A percentile compares a stretch with the other conserved stretches of the same genome.
phyloP scores from a whole-genome alignment of 2,888 invertebrate genomes.

The Thyatira batis region DNA sequence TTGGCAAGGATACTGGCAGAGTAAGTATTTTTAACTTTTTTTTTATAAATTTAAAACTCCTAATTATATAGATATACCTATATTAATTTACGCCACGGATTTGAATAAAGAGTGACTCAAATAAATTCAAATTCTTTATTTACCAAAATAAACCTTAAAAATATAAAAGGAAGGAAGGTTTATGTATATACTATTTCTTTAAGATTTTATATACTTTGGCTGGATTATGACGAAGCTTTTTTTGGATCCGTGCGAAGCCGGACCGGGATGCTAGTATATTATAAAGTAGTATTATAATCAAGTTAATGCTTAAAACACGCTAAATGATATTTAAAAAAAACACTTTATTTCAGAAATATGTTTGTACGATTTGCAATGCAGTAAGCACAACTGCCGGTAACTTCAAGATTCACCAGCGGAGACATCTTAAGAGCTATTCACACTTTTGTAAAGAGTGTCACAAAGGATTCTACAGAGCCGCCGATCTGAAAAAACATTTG shows the following conservation, averaged over 20 bases:
- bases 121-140: too few relatives aligned
- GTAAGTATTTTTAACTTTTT: slow-evolving; percentile 20
- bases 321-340: not conserved
- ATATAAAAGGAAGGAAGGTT: too few relatives aligned
- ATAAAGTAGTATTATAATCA: not conserved
- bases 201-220: too few relatives aligned
- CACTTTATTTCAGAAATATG: slow-evolving; percentile 24
- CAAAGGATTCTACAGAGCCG: not conserved
- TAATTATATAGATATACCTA: too few relatives aligned
- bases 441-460: not conserved
- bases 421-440: not conserved
- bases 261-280: too few relatives aligned
- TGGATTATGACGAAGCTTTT: too few relatives aligned
- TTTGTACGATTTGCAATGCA: not conserved
- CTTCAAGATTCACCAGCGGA: not conserved
- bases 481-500: not conserved
- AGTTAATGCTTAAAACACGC: not conserved
- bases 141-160: too few relatives aligned
- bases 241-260: too few relatives aligned
- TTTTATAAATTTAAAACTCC: too few relatives aligned
- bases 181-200: too few relatives aligned
- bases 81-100: too few relatives aligned
- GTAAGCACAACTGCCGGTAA: not conserved
- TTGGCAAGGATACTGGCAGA: slow-evolving; percentile 11
- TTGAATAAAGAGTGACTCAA: too few relatives aligned